Base-by-base conservation (phyloP, 1,140 invertebrate genomes). In the Eriosoma lanigerum region DNA sequence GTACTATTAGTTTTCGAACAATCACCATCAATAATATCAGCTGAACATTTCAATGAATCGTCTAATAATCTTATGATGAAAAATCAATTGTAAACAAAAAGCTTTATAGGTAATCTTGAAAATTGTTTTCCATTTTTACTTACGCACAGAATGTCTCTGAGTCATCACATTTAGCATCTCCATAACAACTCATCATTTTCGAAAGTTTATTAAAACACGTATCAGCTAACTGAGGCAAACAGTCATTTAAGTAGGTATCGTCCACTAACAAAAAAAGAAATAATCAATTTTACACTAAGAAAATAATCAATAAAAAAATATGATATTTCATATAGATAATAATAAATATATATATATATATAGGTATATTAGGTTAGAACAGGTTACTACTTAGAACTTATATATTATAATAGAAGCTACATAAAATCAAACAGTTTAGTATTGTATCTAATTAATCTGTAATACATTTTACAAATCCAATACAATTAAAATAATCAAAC, bases 1-100 rank as follows among this genome's bases (percentile, higher is more conserved):
- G 19, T 44, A 19, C 62, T 32, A 19, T 66, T 38, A 44, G 32
- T 19, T n/a, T 66, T 44, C 5, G 62, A 44, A 66, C 62, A 66
- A 38, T 66, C 62, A 17, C 32, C 32, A n/a, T 66, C 62, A 19
- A 66, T 66, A 44, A 66, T 66, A n/a, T 66, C 62, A 19, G 62
- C 62, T 19, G 62, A 66, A 66, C 62, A 66, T 10, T 66, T 1
- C 19, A 66, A 66, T 9, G 62, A 66, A 44, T 66, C 62, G 62
- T 66, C 32, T 1, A 66, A 44, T 17, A 66, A n/a, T 9, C 62
- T 66, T 1, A 4, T 12, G 13, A 48, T 8, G 8, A 38, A 4
- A 38, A 38, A 38, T 38, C 8, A 4, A 38, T 4, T 4, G 8
- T 38, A 38, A 38, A 38, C 32, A 38, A 38, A 4, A 38, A 38